These are phyloP conservation scores for Heterotilapia buettikoferi DNA, from an alignment of 2,113 vertebrate species.

Conservation along the genomic window DNA sequence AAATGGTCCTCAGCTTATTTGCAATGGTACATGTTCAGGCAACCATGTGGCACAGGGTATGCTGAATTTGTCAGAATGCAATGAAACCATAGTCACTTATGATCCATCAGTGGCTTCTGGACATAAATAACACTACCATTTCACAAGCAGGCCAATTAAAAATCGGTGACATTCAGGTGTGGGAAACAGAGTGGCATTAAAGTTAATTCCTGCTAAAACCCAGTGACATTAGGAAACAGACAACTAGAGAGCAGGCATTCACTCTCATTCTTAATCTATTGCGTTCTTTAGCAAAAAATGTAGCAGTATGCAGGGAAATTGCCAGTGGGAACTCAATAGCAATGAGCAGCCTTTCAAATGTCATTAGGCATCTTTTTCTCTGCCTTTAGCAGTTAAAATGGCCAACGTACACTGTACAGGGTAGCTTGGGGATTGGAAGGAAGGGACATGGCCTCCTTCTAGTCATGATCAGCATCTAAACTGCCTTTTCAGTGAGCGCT, in stretches of 20 bases:
- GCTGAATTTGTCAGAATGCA: neutral
- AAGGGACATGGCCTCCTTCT: neutral
- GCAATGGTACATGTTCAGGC: constrained; percentile 14
- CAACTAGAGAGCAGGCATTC: neutral
- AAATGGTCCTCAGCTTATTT: constrained; percentile 17
- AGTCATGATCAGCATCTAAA: constrained; percentile 46
- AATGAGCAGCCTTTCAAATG: constrained; percentile 55
- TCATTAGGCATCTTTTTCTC: constrained; percentile 47
- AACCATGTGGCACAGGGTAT: neutral
- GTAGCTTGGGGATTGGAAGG: constrained; percentile 4
- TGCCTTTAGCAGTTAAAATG: constrained; percentile 36
- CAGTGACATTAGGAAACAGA: constrained; percentile 63
- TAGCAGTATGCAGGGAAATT: neutral
- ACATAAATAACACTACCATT: constrained; percentile 48
- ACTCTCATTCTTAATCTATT: constrained; percentile 18
- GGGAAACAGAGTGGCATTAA: constrained; percentile 68
- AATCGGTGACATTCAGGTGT: constrained; percentile 69
- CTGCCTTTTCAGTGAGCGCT: constrained; percentile 7
- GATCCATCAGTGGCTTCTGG: constrained; percentile 35
- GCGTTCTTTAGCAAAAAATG: neutral
- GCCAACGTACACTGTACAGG: constrained; percentile 29
- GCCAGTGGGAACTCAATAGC: constrained; percentile 7
- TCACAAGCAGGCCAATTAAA: constrained; percentile 67
- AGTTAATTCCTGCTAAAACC: constrained; percentile 66
- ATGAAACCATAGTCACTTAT: neutral